phyloP scores from a whole-genome alignment of 1,140 invertebrate species.

The Calliphora vicina region DNA sequence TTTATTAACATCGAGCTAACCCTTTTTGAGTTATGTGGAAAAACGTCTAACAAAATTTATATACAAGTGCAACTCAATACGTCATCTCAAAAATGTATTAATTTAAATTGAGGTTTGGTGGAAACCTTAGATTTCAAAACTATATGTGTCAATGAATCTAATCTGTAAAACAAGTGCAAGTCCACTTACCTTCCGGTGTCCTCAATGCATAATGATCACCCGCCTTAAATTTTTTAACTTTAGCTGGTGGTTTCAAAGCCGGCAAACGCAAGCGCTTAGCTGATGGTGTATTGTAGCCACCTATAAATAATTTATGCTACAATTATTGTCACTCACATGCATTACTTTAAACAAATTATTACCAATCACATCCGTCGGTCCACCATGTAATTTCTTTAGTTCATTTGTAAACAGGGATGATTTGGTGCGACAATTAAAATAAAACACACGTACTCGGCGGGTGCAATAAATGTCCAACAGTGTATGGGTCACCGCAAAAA shows the following conservation, averaged over 20 bases:
- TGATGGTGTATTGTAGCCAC: slow-evolving; percentile 45
- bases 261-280: slow-evolving; percentile 49
- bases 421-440: slow-evolving; percentile 49
- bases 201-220: slow-evolving; percentile 57
- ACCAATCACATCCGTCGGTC: slow-evolving; percentile 53
- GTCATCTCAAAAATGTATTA: too few species aligned
- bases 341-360: not conserved
- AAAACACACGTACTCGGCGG: slow-evolving; percentile 54
- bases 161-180: too few species aligned
- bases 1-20: too few species aligned
- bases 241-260: slow-evolving; percentile 39
- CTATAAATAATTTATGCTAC: not conserved
- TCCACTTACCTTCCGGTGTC: slow-evolving; percentile 51
- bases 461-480: slow-evolving; percentile 53
- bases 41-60: too few species aligned
- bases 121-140: too few species aligned
- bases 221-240: slow-evolving; percentile 44
- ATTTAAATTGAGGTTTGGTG: too few species aligned
- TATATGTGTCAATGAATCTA: too few species aligned
- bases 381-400: slow-evolving; percentile 46
- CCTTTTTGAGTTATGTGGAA: too few species aligned
- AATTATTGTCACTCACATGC: not conserved
- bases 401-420: slow-evolving; percentile 53
- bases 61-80: too few species aligned
- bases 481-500: slow-evolving; percentile 53